A percentile compares a stretch with the other conserved stretches of the same genome.
Conservation (phyloP, 2,113 vertebrate genomes). For the Kryptolebias marmoratus region DNA sequence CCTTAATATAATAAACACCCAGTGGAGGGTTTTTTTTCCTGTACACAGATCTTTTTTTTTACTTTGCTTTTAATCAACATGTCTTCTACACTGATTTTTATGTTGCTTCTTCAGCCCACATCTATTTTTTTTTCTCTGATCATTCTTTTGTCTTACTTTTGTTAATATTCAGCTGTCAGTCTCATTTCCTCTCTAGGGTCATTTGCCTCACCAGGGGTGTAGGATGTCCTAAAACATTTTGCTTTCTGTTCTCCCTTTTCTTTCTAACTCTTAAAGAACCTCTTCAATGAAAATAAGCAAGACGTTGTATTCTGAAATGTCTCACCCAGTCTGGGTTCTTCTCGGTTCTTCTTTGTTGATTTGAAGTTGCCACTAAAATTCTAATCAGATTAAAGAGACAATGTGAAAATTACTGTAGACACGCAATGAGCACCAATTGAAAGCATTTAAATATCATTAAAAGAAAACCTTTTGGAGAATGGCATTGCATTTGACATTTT, state of each 20-base stretch:
- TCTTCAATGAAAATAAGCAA: too few relatives aligned
- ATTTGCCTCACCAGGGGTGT: slow-evolving; percentile 32
- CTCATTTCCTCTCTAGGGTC: slow-evolving; percentile 51
- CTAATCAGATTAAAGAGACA: slow-evolving; percentile 6
- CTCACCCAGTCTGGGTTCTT: background rate
- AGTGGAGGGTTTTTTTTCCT: slow-evolving; percentile 2
- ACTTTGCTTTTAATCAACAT: slow-evolving; percentile 25
- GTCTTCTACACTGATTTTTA: slow-evolving; percentile 31
- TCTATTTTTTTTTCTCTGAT: slow-evolving; percentile 43
- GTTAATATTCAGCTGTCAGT: slow-evolving; percentile 42
- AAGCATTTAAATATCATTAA: too few relatives aligned
- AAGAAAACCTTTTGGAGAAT: too few relatives aligned
- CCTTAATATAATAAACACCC: too few relatives aligned
- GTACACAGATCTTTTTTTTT: slow-evolving; percentile 11
- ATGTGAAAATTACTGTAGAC: slow-evolving; percentile 1
- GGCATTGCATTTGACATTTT: too few relatives aligned
- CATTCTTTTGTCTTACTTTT: slow-evolving; percentile 51
- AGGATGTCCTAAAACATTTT: background rate
- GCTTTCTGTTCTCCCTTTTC: background rate
- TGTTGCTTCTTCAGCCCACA: slow-evolving; percentile 35
- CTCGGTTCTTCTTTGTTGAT: background rate
- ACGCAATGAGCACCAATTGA: background rate
- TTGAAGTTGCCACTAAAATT: slow-evolving; percentile 8
- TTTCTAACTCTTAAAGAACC: background rate
- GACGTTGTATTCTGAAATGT: background rate